phyloP scores from a whole-genome alignment of 2,113 vertebrate genomes.

The Macroglossus sobrinus region DNA sequence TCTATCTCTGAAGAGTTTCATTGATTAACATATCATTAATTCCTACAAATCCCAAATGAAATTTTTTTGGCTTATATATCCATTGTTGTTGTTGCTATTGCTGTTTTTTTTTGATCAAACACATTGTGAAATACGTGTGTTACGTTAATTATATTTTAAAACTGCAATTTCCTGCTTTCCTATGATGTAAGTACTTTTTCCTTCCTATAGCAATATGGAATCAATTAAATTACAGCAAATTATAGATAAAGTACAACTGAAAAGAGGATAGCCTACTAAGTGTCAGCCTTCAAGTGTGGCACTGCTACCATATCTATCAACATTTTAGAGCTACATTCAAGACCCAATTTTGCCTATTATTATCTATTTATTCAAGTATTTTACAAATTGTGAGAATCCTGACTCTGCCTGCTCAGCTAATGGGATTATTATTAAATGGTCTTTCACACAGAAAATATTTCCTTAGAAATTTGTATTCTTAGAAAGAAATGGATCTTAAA shows the following conservation, averaged over 20 bases:
- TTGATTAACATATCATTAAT: not conserved
- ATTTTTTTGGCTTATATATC: not conserved
- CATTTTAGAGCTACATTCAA: not conserved
- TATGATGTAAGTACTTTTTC: not conserved
- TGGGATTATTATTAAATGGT: not conserved
- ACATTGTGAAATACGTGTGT: not conserved
- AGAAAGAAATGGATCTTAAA: not conserved
- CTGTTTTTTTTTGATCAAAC: not conserved
- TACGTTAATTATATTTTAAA: not conserved
- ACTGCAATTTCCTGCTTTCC: not conserved
- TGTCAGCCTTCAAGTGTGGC: not conserved
- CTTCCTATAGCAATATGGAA: not conserved
- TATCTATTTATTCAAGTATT: not conserved
- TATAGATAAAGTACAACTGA: not conserved
- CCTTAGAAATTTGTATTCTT: constrained; percentile 9
- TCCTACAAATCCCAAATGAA: not conserved
- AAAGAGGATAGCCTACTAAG: not conserved
- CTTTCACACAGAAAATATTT: not conserved
- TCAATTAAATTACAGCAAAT: not conserved
- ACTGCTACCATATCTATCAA: not conserved
- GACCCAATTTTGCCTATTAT: not conserved
- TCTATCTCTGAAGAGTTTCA: not conserved
- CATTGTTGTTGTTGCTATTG: not conserved
- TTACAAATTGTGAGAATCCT: not conserved
- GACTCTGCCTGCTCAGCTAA: not conserved